Conservation (phyloP, 2,797 vertebrate genomes). For the Bradypus variegatus region DNA sequence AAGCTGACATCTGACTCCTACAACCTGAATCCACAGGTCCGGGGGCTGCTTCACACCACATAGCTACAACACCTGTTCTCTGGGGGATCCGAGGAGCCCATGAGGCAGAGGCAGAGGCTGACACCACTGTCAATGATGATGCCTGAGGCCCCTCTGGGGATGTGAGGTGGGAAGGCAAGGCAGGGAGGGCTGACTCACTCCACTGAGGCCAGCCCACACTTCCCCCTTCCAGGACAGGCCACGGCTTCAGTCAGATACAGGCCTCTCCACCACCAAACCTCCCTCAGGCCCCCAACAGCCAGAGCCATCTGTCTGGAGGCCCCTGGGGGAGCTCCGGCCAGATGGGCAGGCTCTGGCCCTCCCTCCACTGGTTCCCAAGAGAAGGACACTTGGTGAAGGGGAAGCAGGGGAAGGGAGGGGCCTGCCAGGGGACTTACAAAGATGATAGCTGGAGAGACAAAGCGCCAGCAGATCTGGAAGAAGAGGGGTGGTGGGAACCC, state of each 20-base stretch:
- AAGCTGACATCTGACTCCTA: not conserved
- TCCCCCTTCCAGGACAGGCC: not conserved
- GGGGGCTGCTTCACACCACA: not conserved
- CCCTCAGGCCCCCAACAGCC: not conserved
- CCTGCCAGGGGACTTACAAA: conserved; percentile 76
- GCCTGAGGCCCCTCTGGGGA: not conserved
- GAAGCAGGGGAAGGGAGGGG: rapidly evolving
- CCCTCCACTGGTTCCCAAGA: not conserved
- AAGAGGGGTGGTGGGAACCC: conserved; percentile 96
- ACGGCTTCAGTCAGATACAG: not conserved
- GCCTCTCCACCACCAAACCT: not conserved
- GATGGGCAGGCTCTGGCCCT: not conserved
- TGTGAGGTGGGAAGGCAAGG: not conserved
- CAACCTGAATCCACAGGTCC: not conserved
- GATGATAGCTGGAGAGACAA: conserved; percentile 95
- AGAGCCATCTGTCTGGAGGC: not conserved
- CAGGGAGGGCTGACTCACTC: not conserved
- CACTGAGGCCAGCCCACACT: not conserved
- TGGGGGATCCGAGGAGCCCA: not conserved
- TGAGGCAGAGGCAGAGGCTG: not conserved
- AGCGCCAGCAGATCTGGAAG: conserved; percentile 99
- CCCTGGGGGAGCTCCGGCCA: not conserved
- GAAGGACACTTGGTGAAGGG: not conserved
- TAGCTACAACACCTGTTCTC: not conserved
- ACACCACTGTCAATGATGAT: not conserved